A percentile compares a stretch with the other conserved stretches of the same genome.
phyloP scores from a whole-genome alignment of 2,888 invertebrate species.

The Selenia dentaria region DNA sequence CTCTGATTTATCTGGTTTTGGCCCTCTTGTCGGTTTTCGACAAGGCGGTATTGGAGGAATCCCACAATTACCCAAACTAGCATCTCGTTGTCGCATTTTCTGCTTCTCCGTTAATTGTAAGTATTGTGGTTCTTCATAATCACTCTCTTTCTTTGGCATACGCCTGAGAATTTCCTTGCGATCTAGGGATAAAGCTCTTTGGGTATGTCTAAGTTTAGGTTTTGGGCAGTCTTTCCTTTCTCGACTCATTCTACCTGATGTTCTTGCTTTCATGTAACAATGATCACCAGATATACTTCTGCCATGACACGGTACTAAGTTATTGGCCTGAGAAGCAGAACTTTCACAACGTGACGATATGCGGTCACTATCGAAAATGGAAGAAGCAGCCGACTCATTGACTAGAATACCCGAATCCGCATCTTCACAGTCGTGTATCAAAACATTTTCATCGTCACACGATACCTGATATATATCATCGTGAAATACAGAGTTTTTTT shows the following conservation, averaged over 20 bases:
- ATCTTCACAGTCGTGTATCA: conserved; percentile 87
- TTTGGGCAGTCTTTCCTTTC: conserved; percentile 65
- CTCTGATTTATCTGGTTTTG: conserved; percentile 63
- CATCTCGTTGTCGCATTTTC: conserved; percentile 75
- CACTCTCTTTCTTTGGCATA: conserved; percentile 69
- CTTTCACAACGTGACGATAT: conserved; percentile 81
- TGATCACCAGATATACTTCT: conserved; percentile 81
- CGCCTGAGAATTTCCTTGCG: conserved; percentile 80
- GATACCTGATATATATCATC: conserved; percentile 81
- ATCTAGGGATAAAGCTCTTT: conserved; percentile 83
- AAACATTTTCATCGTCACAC: conserved; percentile 81
- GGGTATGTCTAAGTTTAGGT: conserved; percentile 66
- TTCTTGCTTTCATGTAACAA: conserved; percentile 63
- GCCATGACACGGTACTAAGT: conserved; percentile 67
- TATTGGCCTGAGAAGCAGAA: conserved; percentile 74
- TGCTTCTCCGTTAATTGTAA: conserved; percentile 79
- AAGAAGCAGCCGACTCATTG: conserved; percentile 89
- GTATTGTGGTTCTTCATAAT: conserved; percentile 71
- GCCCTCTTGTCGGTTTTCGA: conserved; percentile 60
- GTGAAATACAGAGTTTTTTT: conserved; percentile 86
- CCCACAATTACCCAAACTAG: conserved; percentile 64
- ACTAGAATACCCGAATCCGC: conserved; percentile 91
- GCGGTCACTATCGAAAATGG: conserved; percentile 85
- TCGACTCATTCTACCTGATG: conserved; percentile 71
- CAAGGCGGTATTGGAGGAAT: conserved; percentile 81